Evolutionary conservation across 2,888 invertebrate genomes (phyloP), one percentile per base, ranked within the genome.

Genomic region (Scaptomyza polygonia): DNA sequence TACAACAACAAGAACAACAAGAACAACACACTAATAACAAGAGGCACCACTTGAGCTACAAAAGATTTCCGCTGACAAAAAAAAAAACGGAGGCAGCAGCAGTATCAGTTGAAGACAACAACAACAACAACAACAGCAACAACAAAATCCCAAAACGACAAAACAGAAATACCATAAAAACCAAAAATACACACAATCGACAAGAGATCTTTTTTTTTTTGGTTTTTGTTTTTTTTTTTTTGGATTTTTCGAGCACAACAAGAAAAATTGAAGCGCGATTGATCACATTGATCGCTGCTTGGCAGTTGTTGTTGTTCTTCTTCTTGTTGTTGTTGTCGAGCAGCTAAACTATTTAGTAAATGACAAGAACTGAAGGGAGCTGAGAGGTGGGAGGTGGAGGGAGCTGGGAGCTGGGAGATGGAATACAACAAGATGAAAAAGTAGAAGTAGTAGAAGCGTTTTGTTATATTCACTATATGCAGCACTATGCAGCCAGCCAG

Each of bases 251-350:
- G 29, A 9, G 29, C 9, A 9, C 9, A 9, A 9, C 8, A 29
- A 29, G 34, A 85, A 83, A 80, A 84, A 83, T 83, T 82, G 86
- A 83, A 86, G 86, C 77, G 68, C 82, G 83, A 83, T 83, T 83
- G 82, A 83, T 83, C 82, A 78, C 80, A 86, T 82, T 82, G 82
- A 82, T 82, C 80, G 82, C 72, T 56, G 82, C 72, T 56, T 54
- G 69, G 54, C 76, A 68, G 62, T 77, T 65, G 70, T 55, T 39
- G 16, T 51, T 57, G 62, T 77, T 65, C 65, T 55, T 39, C 39
- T 51, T 57, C 25, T 25, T 25, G 25, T 25, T 25, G 5, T 25
- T 25, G 25, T 5, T 5, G 51, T 40, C 25, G 29, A 52, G 56
- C 66, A 62, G 68, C 74, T 64, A 77, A 83, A 79, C 86, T 82